Conservation (phyloP, 2,797 vertebrate genomes). For the Otolemur crassicaudatus region DNA sequence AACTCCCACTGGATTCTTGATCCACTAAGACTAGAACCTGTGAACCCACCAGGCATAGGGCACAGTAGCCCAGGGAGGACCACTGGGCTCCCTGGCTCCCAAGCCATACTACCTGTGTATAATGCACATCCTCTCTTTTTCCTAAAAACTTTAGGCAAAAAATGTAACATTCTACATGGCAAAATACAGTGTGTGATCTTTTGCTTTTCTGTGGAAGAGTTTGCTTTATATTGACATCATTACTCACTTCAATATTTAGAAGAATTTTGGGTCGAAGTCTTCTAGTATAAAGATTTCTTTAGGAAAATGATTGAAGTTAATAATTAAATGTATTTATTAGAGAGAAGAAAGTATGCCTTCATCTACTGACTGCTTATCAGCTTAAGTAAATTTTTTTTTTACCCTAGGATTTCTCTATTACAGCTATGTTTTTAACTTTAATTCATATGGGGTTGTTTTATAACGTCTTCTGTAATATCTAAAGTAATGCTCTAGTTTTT, state of each 20-base stretch:
- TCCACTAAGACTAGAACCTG: no score
- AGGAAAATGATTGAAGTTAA: constrained; percentile 20
- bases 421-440: not conserved
- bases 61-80: no score
- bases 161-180: no score
- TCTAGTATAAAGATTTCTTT: not conserved
- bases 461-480: not conserved
- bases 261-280: not conserved
- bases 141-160: no score
- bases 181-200: not conserved
- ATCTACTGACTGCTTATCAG: constrained; percentile 8
- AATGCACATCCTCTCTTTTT: no score
- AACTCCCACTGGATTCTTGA: no score
- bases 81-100: no score
- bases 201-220: not conserved
- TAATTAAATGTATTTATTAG: not conserved
- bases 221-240: constrained; percentile 1
- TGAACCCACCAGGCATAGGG: no score
- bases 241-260: not conserved
- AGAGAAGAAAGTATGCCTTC: not conserved
- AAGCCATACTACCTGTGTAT: no score
- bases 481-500: not conserved
- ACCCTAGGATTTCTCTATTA: constrained; percentile 4
- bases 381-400: not conserved
- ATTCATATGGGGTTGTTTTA: not conserved